Percentiles rank a stretch among this genome's conserved stretches.
phyloP scores from a whole-genome alignment of 2,797 vertebrate species.

The Sebastes glaucus region DNA sequence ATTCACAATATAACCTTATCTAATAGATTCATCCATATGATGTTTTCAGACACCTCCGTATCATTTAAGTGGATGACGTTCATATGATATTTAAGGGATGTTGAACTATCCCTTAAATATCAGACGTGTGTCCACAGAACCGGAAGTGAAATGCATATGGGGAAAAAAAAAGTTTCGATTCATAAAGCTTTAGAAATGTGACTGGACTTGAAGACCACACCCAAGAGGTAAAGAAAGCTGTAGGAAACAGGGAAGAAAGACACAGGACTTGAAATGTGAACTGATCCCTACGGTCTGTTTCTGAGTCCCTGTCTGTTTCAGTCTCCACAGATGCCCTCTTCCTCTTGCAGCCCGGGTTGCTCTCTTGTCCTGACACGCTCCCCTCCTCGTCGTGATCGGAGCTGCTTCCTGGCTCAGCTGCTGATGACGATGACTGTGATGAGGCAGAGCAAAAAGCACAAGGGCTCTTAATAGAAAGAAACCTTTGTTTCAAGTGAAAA shows the following conservation, averaged over 20 bases:
- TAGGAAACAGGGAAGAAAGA: not conserved
- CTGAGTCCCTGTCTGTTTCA: slow-evolving; percentile 47
- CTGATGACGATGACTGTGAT: slow-evolving; percentile 21
- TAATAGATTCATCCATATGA: not conserved
- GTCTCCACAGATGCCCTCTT: slow-evolving; percentile 53
- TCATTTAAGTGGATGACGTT: not conserved
- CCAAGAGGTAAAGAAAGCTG: not conserved
- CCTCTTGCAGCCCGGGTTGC: slow-evolving; percentile 46
- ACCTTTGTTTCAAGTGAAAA: not conserved
- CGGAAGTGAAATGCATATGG: not conserved
- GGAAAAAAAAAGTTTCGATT: not conserved
- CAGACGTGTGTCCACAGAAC: not conserved
- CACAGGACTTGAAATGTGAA: not conserved
- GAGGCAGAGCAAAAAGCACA: not conserved
- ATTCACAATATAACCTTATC: not conserved
- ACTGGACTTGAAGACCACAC: not conserved
- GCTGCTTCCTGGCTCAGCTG: slow-evolving; percentile 35
- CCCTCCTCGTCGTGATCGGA: slow-evolving; percentile 34
- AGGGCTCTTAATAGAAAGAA: not conserved
- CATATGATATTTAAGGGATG: not conserved
- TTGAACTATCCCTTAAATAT: not conserved
- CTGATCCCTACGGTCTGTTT: slow-evolving; percentile 45
- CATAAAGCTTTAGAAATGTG: not conserved
- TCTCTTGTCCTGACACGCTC: slow-evolving; percentile 22
- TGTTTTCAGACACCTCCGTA: not conserved